Base-by-base conservation (phyloP, 2,113 vertebrate species). In the Dolichotis patagonum region DNA sequence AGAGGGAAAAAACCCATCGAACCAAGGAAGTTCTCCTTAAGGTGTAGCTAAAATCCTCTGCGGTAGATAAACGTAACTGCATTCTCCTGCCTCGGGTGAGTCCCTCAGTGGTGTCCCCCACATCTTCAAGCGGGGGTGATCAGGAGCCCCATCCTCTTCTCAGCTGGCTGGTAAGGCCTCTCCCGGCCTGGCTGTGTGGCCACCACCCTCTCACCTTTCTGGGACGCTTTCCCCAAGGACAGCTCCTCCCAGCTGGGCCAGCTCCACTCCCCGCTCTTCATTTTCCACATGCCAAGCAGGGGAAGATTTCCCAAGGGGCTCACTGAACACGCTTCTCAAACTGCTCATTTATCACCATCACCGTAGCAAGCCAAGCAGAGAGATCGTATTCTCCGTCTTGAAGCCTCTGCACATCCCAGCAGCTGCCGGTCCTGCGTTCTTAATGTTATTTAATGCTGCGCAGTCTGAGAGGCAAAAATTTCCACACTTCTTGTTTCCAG, bases 31-130 rank as follows among this genome's bases (percentile, higher is more conserved):
- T 52, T 73, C 78, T 56, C 65, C 69, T 10, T 32, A 58, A 16
- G 17, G 7, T 62, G 35, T 38, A 35, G 60, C 43, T 41, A 32
- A 35, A 86, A 38, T 32, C 38, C 49, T 71, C n/a, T 38, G 60
- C 16, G 54, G 46, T 38, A 30, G 28, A 2, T 26, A 35, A 0
- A 7, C 11, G 38, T 41, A 38, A 7, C 19, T 75, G 12, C 41
- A 3, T 49, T 43, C 16, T 67, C 41, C 6, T 22, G 20, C 32
- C 32, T 92, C 30, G 38, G 38, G 41, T n/a, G 46, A 7, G 60
- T 5, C 2, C 3, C 75, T 56, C n/a, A 3, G 24, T 1, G 38
- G 2, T 16, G 0, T 24, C 71, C 26, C 19, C 3, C 0, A 26
- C 12, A 2, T 75, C 28, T 12, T 28, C 3, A 0, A 0, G 11